Percentiles rank a stretch among this genome's conserved stretches.
These are phyloP conservation scores for Drosophila quinaria DNA, from an alignment of 2,888 invertebrate genomes.

Conservation along the genomic window DNA sequence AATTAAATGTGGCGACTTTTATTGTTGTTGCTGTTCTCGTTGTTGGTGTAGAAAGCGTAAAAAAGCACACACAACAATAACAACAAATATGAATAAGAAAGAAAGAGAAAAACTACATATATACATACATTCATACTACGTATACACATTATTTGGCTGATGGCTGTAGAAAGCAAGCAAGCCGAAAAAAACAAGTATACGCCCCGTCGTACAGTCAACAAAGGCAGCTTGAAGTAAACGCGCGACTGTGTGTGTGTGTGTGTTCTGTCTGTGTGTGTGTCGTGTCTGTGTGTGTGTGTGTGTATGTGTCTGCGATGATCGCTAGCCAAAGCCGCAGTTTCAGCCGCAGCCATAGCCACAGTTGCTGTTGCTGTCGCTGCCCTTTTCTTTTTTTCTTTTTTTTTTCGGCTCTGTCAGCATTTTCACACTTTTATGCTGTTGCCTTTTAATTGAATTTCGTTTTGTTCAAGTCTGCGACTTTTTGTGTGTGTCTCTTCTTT, in stretches of 20 bases:
- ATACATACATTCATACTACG: constrained; percentile 35
- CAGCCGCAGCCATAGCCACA: constrained; percentile 11
- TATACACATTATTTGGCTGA: constrained; percentile 73
- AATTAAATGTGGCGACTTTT: constrained; percentile 76
- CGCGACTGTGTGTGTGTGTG: constrained; percentile 8
- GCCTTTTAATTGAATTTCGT: constrained; percentile 78
- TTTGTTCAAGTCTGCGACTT: constrained; percentile 62
- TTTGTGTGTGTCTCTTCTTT: constrained; percentile 44
- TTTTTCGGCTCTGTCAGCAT: constrained; percentile 69
- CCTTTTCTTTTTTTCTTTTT: constrained; percentile 42
- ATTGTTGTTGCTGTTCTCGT: constrained; percentile 30
- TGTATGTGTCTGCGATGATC: constrained; percentile 45
- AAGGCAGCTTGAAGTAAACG: constrained; percentile 26
- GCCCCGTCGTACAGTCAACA: constrained; percentile 76
- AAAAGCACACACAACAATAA: constrained; percentile 51
- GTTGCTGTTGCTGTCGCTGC: constrained; percentile 32
- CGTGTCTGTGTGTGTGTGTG: constrained; percentile 6
- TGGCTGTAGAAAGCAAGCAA: constrained; percentile 70
- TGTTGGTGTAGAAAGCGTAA: constrained; percentile 71
- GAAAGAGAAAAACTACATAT: constrained; percentile 34
- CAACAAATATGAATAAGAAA: constrained; percentile 40
- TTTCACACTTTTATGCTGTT: constrained; percentile 73
- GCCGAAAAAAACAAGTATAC: constrained; percentile 78
- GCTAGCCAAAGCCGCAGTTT: constrained; percentile 36
- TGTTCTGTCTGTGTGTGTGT: constrained; percentile 14